Percentiles rank a stretch among this genome's conserved stretches.
These are phyloP conservation scores for Drosophila quadrilineata DNA, from an alignment of 1,140 invertebrate genomes.

Conservation along the genomic window DNA sequence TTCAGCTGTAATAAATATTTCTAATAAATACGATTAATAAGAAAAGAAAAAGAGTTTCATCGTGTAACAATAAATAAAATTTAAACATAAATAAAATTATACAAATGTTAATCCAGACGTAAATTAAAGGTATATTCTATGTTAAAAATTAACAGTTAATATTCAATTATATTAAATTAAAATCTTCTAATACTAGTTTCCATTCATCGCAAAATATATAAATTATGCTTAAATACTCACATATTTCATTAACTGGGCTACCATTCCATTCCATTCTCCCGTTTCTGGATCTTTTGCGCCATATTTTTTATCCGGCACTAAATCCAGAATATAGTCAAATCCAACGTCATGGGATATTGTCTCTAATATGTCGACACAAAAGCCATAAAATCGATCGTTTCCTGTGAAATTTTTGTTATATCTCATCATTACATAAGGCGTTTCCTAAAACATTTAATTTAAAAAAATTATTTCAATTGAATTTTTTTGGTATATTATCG, in stretches of 20 bases:
- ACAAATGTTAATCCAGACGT: background rate
- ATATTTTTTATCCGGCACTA: conserved; percentile 97
- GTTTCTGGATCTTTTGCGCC: conserved; percentile 94
- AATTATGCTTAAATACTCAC: no score
- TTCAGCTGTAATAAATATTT: no score
- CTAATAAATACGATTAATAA: no score
- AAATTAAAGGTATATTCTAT: no score
- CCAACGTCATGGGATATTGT: conserved; percentile 92
- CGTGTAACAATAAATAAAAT: no score
- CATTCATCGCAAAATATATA: no score
- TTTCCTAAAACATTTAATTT: conserved; percentile 88
- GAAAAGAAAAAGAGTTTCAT: no score
- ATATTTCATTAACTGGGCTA: conserved; percentile 78
- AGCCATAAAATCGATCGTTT: conserved; percentile 96
- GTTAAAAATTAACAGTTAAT: background rate
- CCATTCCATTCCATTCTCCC: conserved; percentile 97
- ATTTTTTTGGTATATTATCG: no score
- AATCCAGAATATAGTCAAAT: conserved; percentile 94
- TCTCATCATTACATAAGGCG: conserved; percentile 97
- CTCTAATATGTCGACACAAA: conserved; percentile 97
- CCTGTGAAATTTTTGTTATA: conserved; percentile 91
- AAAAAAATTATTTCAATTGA: background rate
- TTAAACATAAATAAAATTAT: background rate
- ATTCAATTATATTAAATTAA: background rate
- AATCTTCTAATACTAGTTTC: no score